A percentile compares a stretch with the other conserved stretches of the same genome.
Evolutionary conservation across 1,140 invertebrate species (phyloP).

Genomic region (Micrasema minimum): DNA sequence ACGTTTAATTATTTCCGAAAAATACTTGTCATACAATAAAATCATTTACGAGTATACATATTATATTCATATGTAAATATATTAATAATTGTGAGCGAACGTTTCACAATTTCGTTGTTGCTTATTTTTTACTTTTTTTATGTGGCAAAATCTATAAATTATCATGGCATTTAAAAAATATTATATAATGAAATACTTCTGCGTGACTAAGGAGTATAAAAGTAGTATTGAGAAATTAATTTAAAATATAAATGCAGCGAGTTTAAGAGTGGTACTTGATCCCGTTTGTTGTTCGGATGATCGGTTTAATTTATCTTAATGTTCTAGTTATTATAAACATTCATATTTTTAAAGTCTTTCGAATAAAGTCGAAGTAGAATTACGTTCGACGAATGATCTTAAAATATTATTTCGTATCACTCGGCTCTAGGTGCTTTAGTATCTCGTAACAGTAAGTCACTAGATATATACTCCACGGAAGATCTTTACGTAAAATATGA

Average conservation of each 20-base stretch:
- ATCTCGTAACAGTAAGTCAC: not conserved
- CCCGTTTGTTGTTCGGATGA: constrained; percentile 38
- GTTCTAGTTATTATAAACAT: constrained; percentile 41
- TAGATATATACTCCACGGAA: not conserved
- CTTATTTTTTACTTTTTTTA: constrained; percentile 3
- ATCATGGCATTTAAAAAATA: not conserved
- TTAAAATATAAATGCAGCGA: constrained; percentile 13
- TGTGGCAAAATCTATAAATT: too few relatives aligned
- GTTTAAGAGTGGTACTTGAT: constrained; percentile 34
- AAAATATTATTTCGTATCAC: constrained; percentile 43
- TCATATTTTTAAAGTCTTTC: constrained; percentile 43
- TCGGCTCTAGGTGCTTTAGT: constrained; percentile 42
- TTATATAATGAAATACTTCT: not conserved
- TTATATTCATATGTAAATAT: constrained; percentile 17
- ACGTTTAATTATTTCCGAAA: constrained; percentile 7
- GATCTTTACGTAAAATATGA: not conserved
- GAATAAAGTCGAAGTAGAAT: constrained; percentile 29
- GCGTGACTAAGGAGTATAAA: too few relatives aligned
- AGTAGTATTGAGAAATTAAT: too few relatives aligned
- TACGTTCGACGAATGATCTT: constrained; percentile 15
- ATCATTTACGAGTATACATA: constrained; percentile 14
- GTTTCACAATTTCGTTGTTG: constrained; percentile 35
- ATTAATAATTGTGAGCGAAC: constrained; percentile 9
- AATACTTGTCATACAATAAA: constrained; percentile 16
- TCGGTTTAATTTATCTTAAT: constrained; percentile 18